Percentiles rank a stretch among this genome's conserved stretches.
Conservation (phyloP, 2,113 vertebrate genomes). For the Pseudolaguvia tuberculata region DNA sequence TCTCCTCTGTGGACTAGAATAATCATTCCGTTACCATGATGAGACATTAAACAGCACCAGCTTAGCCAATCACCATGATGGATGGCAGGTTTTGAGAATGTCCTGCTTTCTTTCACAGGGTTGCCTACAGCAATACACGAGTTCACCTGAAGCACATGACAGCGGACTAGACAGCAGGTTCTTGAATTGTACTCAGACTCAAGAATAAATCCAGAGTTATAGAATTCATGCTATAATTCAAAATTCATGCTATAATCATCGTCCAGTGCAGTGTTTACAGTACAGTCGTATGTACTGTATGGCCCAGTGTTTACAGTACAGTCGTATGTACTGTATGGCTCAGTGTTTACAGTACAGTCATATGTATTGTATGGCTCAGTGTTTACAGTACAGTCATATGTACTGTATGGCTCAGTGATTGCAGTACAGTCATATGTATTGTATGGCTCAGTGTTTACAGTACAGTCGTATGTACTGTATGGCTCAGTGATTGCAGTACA, state of each 20-base stretch:
- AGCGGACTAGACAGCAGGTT: background rate
- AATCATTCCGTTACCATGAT: background rate
- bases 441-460: too few relatives aligned
- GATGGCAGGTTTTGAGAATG: background rate
- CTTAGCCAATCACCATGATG: background rate
- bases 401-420: too few relatives aligned
- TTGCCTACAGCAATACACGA: background rate
- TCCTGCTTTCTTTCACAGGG: background rate
- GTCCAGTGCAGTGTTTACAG: background rate
- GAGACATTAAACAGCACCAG: background rate
- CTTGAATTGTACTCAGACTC: background rate
- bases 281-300: background rate
- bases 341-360: too few relatives aligned
- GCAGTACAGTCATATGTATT: too few relatives aligned
- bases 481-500: too few relatives aligned
- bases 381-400: too few relatives aligned
- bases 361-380: too few relatives aligned
- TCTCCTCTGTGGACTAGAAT: background rate
- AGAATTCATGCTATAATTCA: too few relatives aligned
- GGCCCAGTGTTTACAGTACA: too few relatives aligned
- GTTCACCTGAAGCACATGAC: background rate
- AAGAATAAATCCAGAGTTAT: background rate
- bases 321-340: too few relatives aligned
- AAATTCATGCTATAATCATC: background rate
- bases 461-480: too few relatives aligned